A percentile compares a stretch with the other conserved stretches of the same genome.
Evolutionary conservation across 2,888 invertebrate species (phyloP).

Genomic region (Trachelus stipa): DNA sequence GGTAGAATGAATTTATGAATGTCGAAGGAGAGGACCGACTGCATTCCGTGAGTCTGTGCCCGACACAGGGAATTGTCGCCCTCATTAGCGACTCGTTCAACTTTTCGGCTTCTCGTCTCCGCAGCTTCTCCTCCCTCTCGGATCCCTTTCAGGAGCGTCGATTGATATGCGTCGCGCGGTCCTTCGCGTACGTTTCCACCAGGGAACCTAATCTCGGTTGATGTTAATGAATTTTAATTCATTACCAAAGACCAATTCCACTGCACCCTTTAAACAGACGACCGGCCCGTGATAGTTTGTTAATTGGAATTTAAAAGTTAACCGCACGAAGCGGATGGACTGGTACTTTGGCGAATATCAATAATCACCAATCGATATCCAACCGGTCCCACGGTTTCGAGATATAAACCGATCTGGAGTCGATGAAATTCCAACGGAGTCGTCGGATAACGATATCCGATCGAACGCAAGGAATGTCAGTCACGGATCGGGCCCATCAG

Average conservation of each 20-base stretch:
- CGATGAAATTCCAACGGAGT: too few relatives aligned
- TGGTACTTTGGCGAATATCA: neutral
- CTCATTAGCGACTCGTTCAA: conserved; percentile 55
- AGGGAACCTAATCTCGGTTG: conserved; percentile 51
- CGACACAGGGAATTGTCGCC: conserved; percentile 62
- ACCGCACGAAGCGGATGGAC: too few relatives aligned
- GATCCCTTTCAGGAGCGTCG: conserved; percentile 31
- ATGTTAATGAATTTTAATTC: conserved; percentile 61
- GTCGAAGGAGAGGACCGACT: conserved; percentile 54
- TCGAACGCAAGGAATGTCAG: neutral
- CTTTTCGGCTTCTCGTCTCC: conserved; percentile 23
- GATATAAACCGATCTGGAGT: too few relatives aligned
- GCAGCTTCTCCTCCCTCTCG: conserved; percentile 1
- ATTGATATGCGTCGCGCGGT: conserved; percentile 61
- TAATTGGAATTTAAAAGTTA: too few relatives aligned
- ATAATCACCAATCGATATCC: neutral
- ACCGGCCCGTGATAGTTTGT: too few relatives aligned
- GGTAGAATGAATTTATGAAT: conserved; percentile 61
- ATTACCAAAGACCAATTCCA: conserved; percentile 11
- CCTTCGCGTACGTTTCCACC: conserved; percentile 57
- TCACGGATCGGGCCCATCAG: neutral
- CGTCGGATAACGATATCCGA: too few relatives aligned
- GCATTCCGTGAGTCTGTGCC: conserved; percentile 59
- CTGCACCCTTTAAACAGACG: too few relatives aligned
- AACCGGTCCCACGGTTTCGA: too few relatives aligned